Evolutionary conservation across 2,888 invertebrate genomes (phyloP).

Genomic region (Electrophaes corylata): DNA sequence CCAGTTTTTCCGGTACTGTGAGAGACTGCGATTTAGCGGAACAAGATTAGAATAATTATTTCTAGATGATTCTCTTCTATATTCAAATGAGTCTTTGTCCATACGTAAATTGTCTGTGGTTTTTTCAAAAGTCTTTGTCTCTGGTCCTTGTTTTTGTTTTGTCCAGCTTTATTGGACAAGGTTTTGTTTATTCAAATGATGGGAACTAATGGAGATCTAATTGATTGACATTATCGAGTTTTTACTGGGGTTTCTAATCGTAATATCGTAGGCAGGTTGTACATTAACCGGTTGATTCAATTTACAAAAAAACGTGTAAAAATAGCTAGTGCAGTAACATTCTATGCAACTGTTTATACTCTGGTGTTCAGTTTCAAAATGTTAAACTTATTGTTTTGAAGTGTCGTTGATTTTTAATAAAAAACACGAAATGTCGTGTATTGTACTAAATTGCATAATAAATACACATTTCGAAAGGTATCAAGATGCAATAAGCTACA

Average conservation of each 20-base stretch:
- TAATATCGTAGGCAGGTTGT: slow-evolving; percentile 1
- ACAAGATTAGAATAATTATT: slow-evolving; percentile 69
- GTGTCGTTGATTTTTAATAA: no score
- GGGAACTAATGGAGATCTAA: slow-evolving; percentile 34
- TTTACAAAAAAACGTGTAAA: no score
- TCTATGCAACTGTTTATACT: no score
- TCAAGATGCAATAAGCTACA: neutral
- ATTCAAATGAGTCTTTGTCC: slow-evolving; percentile 77
- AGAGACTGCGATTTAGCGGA: slow-evolving; percentile 63
- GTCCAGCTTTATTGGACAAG: slow-evolving; percentile 44
- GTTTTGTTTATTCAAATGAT: slow-evolving; percentile 43
- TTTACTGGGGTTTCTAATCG: slow-evolving; percentile 19
- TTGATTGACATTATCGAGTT: slow-evolving; percentile 27
- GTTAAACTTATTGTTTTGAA: no score
- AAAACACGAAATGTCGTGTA: neutral
- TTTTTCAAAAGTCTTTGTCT: slow-evolving; percentile 33
- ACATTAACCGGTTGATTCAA: neutral
- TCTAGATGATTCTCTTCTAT: slow-evolving; percentile 54
- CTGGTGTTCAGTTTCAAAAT: no score
- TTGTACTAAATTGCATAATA: neutral
- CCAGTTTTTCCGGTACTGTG: slow-evolving; percentile 79
- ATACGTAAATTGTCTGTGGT: slow-evolving; percentile 46
- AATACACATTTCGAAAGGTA: neutral
- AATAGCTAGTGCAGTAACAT: no score
- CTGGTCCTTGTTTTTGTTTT: slow-evolving; percentile 42